phyloP scores from a whole-genome alignment of 2,888 invertebrate genomes.

The Phragmatobia fuliginosa region DNA sequence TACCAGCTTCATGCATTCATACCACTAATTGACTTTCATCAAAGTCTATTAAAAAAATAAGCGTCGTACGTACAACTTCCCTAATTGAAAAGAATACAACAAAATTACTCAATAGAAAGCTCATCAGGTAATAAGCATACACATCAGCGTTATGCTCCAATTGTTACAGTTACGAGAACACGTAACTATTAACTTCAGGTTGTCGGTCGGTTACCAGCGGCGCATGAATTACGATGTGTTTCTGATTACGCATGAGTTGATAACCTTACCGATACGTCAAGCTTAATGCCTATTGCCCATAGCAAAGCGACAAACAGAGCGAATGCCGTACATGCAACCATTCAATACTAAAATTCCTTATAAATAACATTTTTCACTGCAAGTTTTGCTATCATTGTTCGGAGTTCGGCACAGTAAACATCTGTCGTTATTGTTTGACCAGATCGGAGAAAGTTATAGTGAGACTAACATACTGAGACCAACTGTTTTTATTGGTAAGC shows the following conservation, averaged over 20 bases:
- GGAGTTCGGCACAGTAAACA: too few species aligned
- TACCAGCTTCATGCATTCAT: too few species aligned
- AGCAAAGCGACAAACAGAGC: constrained; percentile 47
- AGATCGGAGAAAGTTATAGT: too few species aligned
- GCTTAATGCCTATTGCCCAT: constrained; percentile 33
- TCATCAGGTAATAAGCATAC: constrained; percentile 25
- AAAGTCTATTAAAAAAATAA: too few species aligned
- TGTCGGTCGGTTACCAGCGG: constrained; percentile 29
- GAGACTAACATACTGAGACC: too few species aligned
- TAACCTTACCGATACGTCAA: constrained; percentile 49
- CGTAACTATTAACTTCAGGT: constrained; percentile 40
- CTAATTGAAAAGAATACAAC: constrained; percentile 12
- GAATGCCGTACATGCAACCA: constrained; percentile 26
- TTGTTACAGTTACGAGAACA: constrained; percentile 33
- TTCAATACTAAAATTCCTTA: constrained; percentile 4
- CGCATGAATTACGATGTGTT: constrained; percentile 27
- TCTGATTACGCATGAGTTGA: constrained; percentile 51
- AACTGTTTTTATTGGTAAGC: too few species aligned
- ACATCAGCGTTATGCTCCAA: constrained; percentile 41
- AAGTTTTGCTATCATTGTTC: too few species aligned
- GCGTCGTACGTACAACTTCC: background rate
- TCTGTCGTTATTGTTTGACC: too few species aligned
- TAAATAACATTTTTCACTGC: background rate
- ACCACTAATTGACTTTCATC: too few species aligned
- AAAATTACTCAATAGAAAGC: constrained; percentile 30